Conservation (phyloP, 2,113 vertebrate genomes). For the Bubo bubo region DNA sequence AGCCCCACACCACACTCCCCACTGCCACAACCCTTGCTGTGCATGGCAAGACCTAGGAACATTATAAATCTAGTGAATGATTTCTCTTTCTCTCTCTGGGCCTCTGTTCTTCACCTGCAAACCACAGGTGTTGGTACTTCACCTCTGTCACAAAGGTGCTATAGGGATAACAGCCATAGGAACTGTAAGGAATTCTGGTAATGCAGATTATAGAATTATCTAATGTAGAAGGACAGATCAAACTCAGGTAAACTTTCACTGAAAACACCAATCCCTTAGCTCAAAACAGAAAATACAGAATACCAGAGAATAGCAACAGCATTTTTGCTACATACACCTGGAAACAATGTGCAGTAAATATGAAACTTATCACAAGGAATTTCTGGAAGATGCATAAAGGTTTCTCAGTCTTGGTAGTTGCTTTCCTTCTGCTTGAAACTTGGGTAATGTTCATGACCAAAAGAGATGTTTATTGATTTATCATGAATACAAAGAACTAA, state of each 20-base stretch:
- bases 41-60: not conserved
- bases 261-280: not conserved
- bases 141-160: not conserved
- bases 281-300: not conserved
- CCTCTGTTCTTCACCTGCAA: not conserved
- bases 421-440: not conserved
- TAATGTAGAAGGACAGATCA: not conserved
- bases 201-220: not conserved
- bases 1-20: not conserved
- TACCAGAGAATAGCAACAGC: not conserved
- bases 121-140: not conserved
- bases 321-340: not conserved
- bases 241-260: not conserved
- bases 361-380: not conserved
- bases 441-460: not conserved
- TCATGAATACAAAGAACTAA: not conserved
- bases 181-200: not conserved
- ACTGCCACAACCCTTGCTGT: not conserved
- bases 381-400: not conserved
- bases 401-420: not conserved
- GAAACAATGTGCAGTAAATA: not conserved
- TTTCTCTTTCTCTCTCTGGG: not conserved
- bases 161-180: not conserved
- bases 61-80: not conserved
- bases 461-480: not conserved